Percentiles rank a stretch among this genome's conserved stretches.
Conservation (phyloP, 2,113 vertebrate genomes). For the Mastomys natalensis region DNA sequence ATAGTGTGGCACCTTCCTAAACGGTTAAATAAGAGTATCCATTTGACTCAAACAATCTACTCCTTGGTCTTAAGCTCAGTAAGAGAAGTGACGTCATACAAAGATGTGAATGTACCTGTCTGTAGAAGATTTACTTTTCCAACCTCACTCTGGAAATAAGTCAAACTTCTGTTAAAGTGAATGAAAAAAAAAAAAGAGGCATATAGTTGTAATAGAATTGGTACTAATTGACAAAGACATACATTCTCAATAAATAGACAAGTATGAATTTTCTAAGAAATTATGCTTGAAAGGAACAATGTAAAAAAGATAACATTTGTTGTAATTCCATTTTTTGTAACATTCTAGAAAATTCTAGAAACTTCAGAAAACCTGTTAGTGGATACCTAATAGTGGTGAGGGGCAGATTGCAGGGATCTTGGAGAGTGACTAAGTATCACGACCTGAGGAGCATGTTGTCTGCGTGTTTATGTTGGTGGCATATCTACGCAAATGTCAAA, state of each 20-base stretch:
- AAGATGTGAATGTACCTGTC: background rate
- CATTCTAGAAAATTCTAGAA: constrained; percentile 22
- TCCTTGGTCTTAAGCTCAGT: background rate
- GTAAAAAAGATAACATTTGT: background rate
- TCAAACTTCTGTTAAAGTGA: background rate
- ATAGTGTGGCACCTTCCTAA: background rate
- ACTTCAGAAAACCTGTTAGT: background rate
- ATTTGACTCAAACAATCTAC: background rate
- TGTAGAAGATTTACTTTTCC: background rate
- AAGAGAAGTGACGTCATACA: background rate
- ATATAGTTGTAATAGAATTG: background rate
- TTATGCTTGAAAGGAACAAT: background rate
- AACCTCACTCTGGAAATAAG: background rate
- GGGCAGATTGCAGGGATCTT: background rate
- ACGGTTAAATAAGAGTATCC: background rate
- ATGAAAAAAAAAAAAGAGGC: background rate
- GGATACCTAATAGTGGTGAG: background rate
- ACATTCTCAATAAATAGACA: background rate
- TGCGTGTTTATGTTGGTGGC: background rate
- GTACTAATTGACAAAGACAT: background rate
- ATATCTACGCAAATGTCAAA: background rate
- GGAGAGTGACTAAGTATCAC: background rate
- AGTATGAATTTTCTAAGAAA: background rate
- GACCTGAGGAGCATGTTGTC: background rate
- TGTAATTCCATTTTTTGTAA: background rate